phyloP scores from a whole-genome alignment of 2,113 vertebrate species.

The Cygnus atratus region DNA sequence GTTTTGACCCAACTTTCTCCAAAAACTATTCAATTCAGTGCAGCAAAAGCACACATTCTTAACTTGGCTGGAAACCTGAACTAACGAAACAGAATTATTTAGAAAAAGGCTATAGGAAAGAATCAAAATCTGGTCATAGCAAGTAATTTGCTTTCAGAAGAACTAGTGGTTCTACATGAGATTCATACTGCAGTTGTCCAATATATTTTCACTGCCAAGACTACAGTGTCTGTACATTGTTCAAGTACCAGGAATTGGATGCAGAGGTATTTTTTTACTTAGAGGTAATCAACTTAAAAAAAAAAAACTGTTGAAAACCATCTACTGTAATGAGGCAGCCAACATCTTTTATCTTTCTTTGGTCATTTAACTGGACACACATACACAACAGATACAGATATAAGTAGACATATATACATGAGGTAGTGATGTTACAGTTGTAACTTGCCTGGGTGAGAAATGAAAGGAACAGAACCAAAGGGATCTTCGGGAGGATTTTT shows the following conservation, averaged over 20 bases:
- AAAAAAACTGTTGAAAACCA: neutral
- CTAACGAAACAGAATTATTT: accelerated
- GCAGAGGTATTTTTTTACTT: neutral
- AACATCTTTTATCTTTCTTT: neutral
- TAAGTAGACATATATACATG: neutral
- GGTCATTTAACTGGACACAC: neutral
- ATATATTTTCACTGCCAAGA: accelerated
- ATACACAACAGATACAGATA: neutral
- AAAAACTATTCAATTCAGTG: neutral
- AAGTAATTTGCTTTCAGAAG: neutral
- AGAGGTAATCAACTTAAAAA: neutral
- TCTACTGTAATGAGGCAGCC: neutral
- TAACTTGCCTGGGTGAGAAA: slow-evolving; percentile 98
- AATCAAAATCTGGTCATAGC: neutral
- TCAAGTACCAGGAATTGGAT: neutral
- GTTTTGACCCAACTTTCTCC: neutral
- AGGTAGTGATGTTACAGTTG: slow-evolving; percentile 47
- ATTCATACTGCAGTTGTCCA: neutral
- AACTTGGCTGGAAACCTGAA: neutral
- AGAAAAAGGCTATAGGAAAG: neutral
- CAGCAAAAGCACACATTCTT: neutral
- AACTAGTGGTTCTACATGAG: neutral
- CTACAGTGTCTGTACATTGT: accelerated
- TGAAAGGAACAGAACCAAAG: slow-evolving; percentile 93
- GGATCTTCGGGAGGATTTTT: slow-evolving; percentile 87